Percentiles rank a stretch among this genome's conserved stretches.
phyloP scores from a whole-genome alignment of 2,797 vertebrate species.

The Muraenolepis orangiensis region DNA sequence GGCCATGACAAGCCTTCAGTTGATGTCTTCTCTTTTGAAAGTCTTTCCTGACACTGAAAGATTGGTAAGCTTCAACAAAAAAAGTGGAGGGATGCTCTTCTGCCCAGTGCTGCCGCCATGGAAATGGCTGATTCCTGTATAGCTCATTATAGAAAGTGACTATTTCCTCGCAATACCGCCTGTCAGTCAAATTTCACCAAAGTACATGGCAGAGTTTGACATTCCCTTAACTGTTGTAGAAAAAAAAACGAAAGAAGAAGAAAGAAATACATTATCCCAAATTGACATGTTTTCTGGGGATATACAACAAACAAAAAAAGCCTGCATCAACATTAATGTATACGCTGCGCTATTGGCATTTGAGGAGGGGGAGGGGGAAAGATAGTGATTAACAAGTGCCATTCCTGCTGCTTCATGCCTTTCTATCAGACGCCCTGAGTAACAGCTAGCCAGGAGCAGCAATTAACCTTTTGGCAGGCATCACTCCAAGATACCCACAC shows the following conservation, averaged over 20 bases:
- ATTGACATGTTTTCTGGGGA: slow-evolving; percentile 8
- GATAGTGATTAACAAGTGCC: slow-evolving; percentile 62
- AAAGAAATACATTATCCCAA: slow-evolving; percentile 14
- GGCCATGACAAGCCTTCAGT: slow-evolving; percentile 58
- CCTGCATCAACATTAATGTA: slow-evolving; percentile 26
- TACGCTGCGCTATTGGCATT: slow-evolving; percentile 41
- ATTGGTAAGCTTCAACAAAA: slow-evolving; percentile 29
- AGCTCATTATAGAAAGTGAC: slow-evolving; percentile 14
- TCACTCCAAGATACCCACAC: slow-evolving; percentile 56
- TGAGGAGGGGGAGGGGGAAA: slow-evolving; percentile 37
- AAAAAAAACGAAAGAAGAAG: not conserved
- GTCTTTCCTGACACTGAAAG: slow-evolving; percentile 48
- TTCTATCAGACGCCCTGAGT: slow-evolving; percentile 66
- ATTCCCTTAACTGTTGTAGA: not conserved
- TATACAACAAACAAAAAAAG: slow-evolving; percentile 17
- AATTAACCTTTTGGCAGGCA: slow-evolving; percentile 72
- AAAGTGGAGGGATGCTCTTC: slow-evolving; percentile 43
- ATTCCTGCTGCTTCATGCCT: slow-evolving; percentile 49
- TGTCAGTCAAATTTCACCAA: slow-evolving; percentile 25
- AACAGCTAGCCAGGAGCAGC: slow-evolving; percentile 66
- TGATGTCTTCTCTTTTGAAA: slow-evolving; percentile 62
- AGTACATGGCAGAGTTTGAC: slow-evolving; percentile 7
- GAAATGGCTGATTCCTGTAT: slow-evolving; percentile 19
- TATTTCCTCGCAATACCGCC: slow-evolving; percentile 40
- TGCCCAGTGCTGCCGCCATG: slow-evolving; percentile 24